Conservation (phyloP, 92 coral and sea anemone species). For the Palythoa caribaeorum region DNA sequence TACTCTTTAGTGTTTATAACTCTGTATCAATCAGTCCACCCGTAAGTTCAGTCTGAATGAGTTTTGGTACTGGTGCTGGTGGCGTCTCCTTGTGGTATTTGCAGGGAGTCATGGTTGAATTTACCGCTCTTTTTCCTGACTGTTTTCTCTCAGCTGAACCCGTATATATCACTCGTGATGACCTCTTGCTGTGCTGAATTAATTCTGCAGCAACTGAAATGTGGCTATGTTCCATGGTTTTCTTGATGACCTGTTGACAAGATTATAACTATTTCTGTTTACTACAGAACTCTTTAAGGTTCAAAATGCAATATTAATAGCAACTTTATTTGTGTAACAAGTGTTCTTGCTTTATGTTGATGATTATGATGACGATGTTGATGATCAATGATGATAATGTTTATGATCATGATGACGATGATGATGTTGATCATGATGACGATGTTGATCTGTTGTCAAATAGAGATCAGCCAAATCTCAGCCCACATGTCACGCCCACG, state of each 20-base stretch:
- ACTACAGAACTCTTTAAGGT: neutral
- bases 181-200: conserved; percentile 10
- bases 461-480: too few species aligned
- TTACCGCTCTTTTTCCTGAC: neutral
- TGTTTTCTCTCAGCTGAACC: conserved; percentile 61
- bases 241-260: conserved; percentile 50
- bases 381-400: too few species aligned
- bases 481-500: too few species aligned
- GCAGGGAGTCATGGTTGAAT: conserved; percentile 76
- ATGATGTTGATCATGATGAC: too few species aligned
- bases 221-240: conserved; percentile 61
- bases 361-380: too few species aligned
- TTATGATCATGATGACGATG: too few species aligned
- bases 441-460: too few species aligned
- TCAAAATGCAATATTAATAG: neutral
- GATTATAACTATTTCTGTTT: neutral
- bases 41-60: conserved; percentile 57
- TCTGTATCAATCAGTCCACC: conserved; percentile 74
- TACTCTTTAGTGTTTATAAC: conserved; percentile 20
- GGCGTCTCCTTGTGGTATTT: conserved; percentile 83
- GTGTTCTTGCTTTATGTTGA: neutral
- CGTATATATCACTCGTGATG: conserved; percentile 49
- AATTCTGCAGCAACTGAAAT: conserved; percentile 66
- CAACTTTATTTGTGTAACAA: neutral
- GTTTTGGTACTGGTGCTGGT: conserved; percentile 65